phyloP scores from a whole-genome alignment of 2,113 vertebrate species.

The Vidua macroura region DNA sequence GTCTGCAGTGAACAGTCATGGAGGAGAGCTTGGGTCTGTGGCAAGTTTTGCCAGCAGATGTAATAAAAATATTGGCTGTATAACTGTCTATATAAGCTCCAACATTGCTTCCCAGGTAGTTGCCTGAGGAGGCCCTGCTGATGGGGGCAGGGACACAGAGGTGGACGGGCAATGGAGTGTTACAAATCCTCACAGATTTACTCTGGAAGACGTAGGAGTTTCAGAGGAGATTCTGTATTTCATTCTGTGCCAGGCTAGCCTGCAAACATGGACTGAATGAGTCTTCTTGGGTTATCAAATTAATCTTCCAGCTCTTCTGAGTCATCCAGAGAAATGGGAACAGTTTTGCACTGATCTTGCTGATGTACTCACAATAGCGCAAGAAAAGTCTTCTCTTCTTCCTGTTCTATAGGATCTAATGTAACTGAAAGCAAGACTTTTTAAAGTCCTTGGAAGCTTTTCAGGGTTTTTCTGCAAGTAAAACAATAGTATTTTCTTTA shows the following conservation, averaged over 20 bases:
- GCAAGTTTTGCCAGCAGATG: background rate
- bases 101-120: background rate
- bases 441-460: background rate
- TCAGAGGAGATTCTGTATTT: background rate
- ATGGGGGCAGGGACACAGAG: background rate
- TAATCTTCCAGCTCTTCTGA: background rate
- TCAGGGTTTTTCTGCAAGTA: background rate
- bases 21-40: background rate
- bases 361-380: background rate
- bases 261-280: background rate
- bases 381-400: background rate
- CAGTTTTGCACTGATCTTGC: background rate
- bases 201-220: background rate
- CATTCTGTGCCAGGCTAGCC: background rate
- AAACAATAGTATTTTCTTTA: background rate
- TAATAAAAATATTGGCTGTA: background rate
- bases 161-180: background rate
- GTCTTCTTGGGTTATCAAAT: background rate
- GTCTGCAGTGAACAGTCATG: background rate
- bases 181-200: conserved; percentile 3
- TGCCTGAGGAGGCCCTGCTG: background rate
- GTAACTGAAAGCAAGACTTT: background rate
- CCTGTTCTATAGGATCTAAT: background rate
- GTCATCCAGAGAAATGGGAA: background rate
- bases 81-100: background rate